phyloP scores from a whole-genome alignment of 2,797 vertebrate genomes.

The Fistularia tabacaria region DNA sequence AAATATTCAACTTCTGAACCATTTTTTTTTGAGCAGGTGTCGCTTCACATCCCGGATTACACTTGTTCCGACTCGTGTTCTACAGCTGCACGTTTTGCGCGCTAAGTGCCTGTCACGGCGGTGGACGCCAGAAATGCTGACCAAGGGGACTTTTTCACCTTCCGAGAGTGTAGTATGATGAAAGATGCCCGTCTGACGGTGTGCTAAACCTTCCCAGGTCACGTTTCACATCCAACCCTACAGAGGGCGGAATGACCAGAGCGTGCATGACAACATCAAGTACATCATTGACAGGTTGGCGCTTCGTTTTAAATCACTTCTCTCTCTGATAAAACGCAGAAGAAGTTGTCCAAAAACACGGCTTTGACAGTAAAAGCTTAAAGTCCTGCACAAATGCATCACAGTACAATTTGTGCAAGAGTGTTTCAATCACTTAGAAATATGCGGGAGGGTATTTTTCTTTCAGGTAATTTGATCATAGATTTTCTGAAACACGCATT shows the following conservation, averaged over 20 bases:
- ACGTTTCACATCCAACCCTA: slow-evolving; percentile 70
- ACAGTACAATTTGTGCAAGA: no score
- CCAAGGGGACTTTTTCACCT: slow-evolving; percentile 2
- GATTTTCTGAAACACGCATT: no score
- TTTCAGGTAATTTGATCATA: no score
- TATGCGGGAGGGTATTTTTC: no score
- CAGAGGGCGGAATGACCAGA: slow-evolving; percentile 79
- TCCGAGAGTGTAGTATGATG: background rate
- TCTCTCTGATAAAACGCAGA: no score
- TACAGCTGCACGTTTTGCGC: background rate
- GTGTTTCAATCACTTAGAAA: no score
- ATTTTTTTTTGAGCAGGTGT: slow-evolving; percentile 32
- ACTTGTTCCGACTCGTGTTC: slow-evolving; percentile 14
- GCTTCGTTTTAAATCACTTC: slow-evolving; percentile 8
- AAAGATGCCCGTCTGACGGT: background rate
- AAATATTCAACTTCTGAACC: slow-evolving; percentile 53
- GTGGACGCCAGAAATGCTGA: slow-evolving; percentile 10
- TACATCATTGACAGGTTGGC: slow-evolving; percentile 89
- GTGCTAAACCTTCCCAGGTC: slow-evolving; percentile 40
- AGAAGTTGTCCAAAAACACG: no score
- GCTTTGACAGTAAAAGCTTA: no score
- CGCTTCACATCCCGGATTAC: slow-evolving; percentile 28
- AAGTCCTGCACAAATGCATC: no score
- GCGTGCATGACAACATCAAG: slow-evolving; percentile 85
- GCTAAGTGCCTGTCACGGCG: no score